A percentile compares a stretch with the other conserved stretches of the same genome.
Evolutionary conservation across 2,113 vertebrate genomes (phyloP).

Genomic region (Probosciger aterrimus): DNA sequence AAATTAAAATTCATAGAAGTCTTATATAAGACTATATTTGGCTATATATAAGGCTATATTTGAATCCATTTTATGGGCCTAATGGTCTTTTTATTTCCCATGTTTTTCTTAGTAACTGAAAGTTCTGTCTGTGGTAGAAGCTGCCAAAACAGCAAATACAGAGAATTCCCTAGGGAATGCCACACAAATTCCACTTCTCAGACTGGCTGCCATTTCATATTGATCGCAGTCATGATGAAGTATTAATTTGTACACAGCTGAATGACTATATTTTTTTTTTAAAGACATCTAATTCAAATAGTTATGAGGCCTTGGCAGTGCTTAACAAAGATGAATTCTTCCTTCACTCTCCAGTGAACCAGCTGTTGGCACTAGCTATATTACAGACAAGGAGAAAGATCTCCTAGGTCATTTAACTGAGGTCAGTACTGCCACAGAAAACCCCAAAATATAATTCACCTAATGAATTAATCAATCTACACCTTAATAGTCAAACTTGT

Average conservation of each 20-base stretch:
- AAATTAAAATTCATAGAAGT: conserved; percentile 50
- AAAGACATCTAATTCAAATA: conserved; percentile 16
- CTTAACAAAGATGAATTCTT: conserved; percentile 24
- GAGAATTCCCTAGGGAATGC: conserved; percentile 19
- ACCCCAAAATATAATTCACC: not conserved
- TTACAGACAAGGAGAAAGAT: not conserved
- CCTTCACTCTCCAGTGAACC: not conserved
- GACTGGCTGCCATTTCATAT: conserved; percentile 43
- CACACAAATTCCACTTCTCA: conserved; percentile 25
- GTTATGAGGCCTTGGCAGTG: conserved; percentile 7
- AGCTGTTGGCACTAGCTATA: not conserved
- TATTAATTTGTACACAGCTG: conserved; percentile 57
- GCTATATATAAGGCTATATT: too few relatives aligned
- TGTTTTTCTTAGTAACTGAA: conserved; percentile 59
- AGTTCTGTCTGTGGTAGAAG: conserved; percentile 34
- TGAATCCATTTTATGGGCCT: conserved; percentile 40
- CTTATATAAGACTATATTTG: conserved; percentile 37
- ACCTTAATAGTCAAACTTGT: not conserved
- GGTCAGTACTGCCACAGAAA: not conserved
- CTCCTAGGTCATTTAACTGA: not conserved
- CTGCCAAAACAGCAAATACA: conserved; percentile 50
- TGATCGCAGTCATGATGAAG: conserved; percentile 53
- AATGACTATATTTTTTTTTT: not conserved
- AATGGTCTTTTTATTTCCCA: conserved; percentile 18
- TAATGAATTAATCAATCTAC: not conserved